These are phyloP conservation scores for Oligia strigilis DNA, from an alignment of 2,888 invertebrate genomes.

Conservation along the genomic window DNA sequence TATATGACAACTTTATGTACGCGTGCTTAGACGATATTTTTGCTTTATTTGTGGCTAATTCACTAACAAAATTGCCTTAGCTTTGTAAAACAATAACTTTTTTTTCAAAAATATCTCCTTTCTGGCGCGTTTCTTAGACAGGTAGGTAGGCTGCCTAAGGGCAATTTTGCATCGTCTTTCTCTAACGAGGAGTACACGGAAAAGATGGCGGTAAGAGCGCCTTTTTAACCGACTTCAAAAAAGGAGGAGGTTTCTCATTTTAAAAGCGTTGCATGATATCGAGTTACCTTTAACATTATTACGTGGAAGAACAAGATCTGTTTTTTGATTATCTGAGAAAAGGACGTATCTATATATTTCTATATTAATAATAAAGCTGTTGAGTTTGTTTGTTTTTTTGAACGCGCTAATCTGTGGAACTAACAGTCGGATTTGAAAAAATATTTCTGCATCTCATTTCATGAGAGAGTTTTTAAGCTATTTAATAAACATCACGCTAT, in stretches of 20 bases:
- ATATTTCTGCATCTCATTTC: too few relatives aligned
- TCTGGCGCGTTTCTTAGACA: not conserved
- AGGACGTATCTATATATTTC: not conserved
- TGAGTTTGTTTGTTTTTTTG: too few relatives aligned
- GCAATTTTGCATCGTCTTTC: not conserved
- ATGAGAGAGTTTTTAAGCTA: too few relatives aligned
- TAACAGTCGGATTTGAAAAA: not conserved
- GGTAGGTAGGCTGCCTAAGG: not conserved
- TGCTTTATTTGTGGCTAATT: not conserved
- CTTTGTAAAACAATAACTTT: not conserved
- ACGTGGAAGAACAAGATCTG: not conserved
- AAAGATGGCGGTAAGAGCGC: not conserved
- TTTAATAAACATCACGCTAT: too few relatives aligned
- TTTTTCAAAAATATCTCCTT: not conserved
- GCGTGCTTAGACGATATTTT: not conserved
- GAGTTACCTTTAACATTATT: not conserved
- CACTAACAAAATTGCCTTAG: not conserved
- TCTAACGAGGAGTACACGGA: not conserved
- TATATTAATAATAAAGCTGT: too few relatives aligned
- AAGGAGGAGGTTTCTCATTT: too few relatives aligned
- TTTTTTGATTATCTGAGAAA: too few relatives aligned
- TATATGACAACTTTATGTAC: not conserved
- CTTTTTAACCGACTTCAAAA: too few relatives aligned
- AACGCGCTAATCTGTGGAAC: too few relatives aligned
- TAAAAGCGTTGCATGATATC: not conserved